Evolutionary conservation across 2,888 invertebrate genomes (phyloP).

Genomic region (Nephrocerus scutellatus): DNA sequence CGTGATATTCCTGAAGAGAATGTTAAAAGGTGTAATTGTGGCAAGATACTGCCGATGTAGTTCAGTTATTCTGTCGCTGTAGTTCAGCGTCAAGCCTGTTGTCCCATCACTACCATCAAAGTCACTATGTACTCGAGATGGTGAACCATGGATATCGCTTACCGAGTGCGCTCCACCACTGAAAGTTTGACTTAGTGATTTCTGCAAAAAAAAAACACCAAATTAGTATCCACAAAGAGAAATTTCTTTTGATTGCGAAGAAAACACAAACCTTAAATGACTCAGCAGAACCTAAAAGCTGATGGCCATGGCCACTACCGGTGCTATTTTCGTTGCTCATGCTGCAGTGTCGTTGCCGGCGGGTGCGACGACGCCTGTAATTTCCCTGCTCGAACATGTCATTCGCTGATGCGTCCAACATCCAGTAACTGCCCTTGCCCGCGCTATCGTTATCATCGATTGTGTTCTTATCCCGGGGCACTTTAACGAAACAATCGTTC

Average conservation of each 20-base stretch:
- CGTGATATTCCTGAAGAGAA: slow-evolving; percentile 34
- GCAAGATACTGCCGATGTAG: slow-evolving; percentile 45
- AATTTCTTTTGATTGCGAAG: too few relatives aligned
- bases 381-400: slow-evolving; percentile 89
- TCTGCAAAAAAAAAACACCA: too few relatives aligned
- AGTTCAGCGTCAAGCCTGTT: slow-evolving; percentile 33
- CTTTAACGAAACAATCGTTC: slow-evolving; percentile 77
- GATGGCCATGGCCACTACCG: too few relatives aligned
- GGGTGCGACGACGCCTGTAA: slow-evolving; percentile 64
- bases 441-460: slow-evolving; percentile 42
- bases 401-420: slow-evolving; percentile 67
- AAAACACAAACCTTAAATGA: slow-evolving; percentile 29
- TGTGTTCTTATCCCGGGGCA: slow-evolving; percentile 48
- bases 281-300: slow-evolving; percentile 29
- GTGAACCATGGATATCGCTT: slow-evolving; percentile 11
- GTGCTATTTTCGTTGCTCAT: slow-evolving; percentile 22
- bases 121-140: slow-evolving; percentile 24
- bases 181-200: too few relatives aligned
- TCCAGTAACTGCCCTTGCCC: slow-evolving; percentile 77
- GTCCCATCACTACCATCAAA: slow-evolving; percentile 25
- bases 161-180: not conserved
- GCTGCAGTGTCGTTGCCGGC: slow-evolving; percentile 50
- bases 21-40: slow-evolving; percentile 43
- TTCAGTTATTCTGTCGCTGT: slow-evolving; percentile 44
- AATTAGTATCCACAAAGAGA: too few relatives aligned